phyloP scores from a whole-genome alignment of 2,797 vertebrate species.

The Pampus argenteus region DNA sequence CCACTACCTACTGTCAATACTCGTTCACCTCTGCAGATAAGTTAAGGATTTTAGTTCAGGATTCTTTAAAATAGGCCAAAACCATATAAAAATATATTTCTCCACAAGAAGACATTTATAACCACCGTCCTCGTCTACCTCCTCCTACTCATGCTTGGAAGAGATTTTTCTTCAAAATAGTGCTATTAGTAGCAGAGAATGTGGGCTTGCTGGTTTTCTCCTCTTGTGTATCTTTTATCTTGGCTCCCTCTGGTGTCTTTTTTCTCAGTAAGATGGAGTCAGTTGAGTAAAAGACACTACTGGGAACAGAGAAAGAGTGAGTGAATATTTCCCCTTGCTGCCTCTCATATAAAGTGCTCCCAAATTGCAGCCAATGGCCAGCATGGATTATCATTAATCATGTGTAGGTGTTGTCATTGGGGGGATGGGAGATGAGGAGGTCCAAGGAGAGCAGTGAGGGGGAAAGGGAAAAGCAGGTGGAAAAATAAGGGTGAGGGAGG shows the following conservation, averaged over 20 bases:
- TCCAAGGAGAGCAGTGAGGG: conserved; percentile 36
- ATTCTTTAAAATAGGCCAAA: conserved; percentile 56
- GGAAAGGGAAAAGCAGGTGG: conserved; percentile 70
- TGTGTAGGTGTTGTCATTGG: conserved; percentile 61
- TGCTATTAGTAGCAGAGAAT: conserved; percentile 71
- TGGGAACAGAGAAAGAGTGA: conserved; percentile 65
- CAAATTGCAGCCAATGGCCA: conserved; percentile 50
- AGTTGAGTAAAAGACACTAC: conserved; percentile 75
- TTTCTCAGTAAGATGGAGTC: conserved; percentile 70
- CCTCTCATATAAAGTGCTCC: conserved; percentile 53
- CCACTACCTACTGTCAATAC: conserved; percentile 24
- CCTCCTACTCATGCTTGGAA: conserved; percentile 67
- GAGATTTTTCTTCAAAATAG: conserved; percentile 70
- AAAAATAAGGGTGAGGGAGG: conserved; percentile 47
- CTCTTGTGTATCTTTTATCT: conserved; percentile 78
- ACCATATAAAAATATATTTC: conserved; percentile 60
- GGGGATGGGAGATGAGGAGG: conserved; percentile 38
- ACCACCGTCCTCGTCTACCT: conserved; percentile 57
- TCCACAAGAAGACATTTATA: conserved; percentile 61
- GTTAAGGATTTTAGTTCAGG: conserved; percentile 47
- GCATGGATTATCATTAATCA: conserved; percentile 72
- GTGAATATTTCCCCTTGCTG: conserved; percentile 54
- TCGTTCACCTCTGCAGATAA: conserved; percentile 29
- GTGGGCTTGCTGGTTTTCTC: conserved; percentile 66
- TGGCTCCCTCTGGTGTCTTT: conserved; percentile 76